Evolutionary conservation across 2,888 invertebrate species (phyloP).

Genomic region (Leptinotarsa peninsularis): DNA sequence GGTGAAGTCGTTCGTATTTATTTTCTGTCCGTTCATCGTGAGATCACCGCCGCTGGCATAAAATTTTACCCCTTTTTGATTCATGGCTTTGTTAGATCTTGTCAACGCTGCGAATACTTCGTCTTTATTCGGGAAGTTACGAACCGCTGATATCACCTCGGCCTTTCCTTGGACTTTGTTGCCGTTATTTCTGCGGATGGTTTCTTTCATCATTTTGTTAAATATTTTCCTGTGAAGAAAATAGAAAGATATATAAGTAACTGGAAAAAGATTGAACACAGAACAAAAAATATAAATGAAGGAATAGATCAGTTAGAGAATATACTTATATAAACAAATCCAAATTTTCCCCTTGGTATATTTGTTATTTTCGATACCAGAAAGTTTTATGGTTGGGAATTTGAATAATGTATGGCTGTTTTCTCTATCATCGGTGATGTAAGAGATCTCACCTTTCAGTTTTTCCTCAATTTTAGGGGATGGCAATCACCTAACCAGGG

Average conservation of each 20-base stretch:
- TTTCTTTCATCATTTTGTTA: slow-evolving; percentile 71
- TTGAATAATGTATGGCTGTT: no score
- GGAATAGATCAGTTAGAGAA: no score
- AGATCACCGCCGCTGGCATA: slow-evolving; percentile 55
- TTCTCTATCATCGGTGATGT: no score
- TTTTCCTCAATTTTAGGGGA: no score
- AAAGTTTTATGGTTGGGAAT: no score
- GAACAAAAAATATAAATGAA: no score
- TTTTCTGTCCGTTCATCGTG: slow-evolving; percentile 53
- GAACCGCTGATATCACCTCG: slow-evolving; percentile 70
- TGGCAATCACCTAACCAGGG: no score
- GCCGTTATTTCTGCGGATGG: slow-evolving; percentile 67
- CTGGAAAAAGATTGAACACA: no score
- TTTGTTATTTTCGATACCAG: no score
- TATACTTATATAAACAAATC: no score
- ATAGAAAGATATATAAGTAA: not conserved
- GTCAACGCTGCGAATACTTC: slow-evolving; percentile 71
- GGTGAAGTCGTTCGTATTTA: slow-evolving; percentile 57
- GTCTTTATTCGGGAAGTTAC: slow-evolving; percentile 69
- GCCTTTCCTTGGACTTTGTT: slow-evolving; percentile 66
- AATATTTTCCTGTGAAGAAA: slow-evolving; percentile 69
- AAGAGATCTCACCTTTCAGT: no score
- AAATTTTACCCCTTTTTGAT: slow-evolving; percentile 65
- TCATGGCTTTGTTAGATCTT: slow-evolving; percentile 69
- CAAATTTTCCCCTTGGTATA: no score